phyloP scores from a whole-genome alignment of 2,797 vertebrate genomes.

The Nannoperca obscura region DNA sequence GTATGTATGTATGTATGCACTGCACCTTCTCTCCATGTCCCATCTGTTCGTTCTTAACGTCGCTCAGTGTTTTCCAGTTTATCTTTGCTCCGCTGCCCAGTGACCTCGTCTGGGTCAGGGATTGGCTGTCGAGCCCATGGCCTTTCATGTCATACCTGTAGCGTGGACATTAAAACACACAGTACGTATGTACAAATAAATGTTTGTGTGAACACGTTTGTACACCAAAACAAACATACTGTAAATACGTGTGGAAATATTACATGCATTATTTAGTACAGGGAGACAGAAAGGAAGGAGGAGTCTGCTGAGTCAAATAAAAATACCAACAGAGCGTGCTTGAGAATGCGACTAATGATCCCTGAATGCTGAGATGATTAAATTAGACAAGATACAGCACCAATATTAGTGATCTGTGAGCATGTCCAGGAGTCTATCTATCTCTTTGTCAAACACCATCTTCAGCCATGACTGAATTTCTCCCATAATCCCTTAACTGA shows the following conservation, averaged over 20 bases:
- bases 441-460: conserved; percentile 10
- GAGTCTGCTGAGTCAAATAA: conserved; percentile 12
- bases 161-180: conserved; percentile 21
- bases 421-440: conserved; percentile 1
- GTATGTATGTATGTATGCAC: neutral
- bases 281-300: neutral
- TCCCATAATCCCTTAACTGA: conserved; percentile 57
- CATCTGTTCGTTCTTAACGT: conserved; percentile 71
- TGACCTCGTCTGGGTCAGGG: conserved; percentile 65
- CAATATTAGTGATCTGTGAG: conserved; percentile 21
- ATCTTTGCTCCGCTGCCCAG: conserved; percentile 22
- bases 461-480: conserved; percentile 45
- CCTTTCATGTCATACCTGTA: conserved; percentile 75
- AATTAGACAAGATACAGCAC: conserved; percentile 20
- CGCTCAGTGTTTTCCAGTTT: conserved; percentile 78
- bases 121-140: conserved; percentile 61
- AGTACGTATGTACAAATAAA: conserved; percentile 17
- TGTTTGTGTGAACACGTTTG: neutral
- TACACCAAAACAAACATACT: conserved; percentile 13
- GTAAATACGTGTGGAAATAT: conserved; percentile 13
- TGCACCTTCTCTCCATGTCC: conserved; percentile 75
- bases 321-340: conserved; percentile 31
- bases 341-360: conserved; percentile 30
- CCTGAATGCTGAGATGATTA: conserved; percentile 38
- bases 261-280: conserved; percentile 28